Base-by-base conservation (phyloP, 2,797 vertebrate species). In the Anniella stebbinsi region DNA sequence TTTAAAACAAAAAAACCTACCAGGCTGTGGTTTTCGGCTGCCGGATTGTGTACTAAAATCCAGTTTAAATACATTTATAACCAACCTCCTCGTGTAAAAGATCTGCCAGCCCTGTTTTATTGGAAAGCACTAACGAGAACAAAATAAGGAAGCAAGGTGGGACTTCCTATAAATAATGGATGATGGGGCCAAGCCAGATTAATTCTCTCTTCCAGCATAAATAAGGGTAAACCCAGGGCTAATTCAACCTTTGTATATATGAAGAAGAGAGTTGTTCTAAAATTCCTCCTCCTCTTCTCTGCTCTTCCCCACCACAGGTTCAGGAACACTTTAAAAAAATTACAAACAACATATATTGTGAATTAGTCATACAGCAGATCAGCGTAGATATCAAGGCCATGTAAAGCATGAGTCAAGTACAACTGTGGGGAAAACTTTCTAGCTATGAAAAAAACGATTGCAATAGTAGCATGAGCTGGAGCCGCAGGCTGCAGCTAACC, bases 261-360 rank as follows among this genome's bases (percentile, higher is more conserved):
- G 8, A 30, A 21, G 8, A 45, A 45, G 30, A 36, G 10, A 13
- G 4, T 57, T 83, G 3, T 60, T 30, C 69, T 60, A 57, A 80
- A 70, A 41, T 66, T 17, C 38, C 13, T 73, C 48, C 4, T 33
- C 3, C 54, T 73, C 21, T 48, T 73, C 21, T 48, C 66, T 70
- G 38, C 15, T 80, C 17, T 76, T 67, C 12, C 51, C 12, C 28
- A 57, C 51, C 83, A 80, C 66, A 86, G 28, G 57, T 73, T 80
- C 51, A 81, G 77, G 33, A 86, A 90, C 45, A 45, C 41, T 73
- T n/a, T 70, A 63, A 69, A 38, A 63, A 80, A 88, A 77, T 54
- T 60, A 21, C 30, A 72, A 78, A 48, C 60, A 18, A 28, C 54
- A 28, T 60, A n/a, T 36, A 13, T 45, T 84, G 25, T 54, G n/a